Evolutionary conservation across 2,113 vertebrate species (phyloP), one percentile per base, ranked within the genome.

Genomic region (Gracilinanus agilis): DNA sequence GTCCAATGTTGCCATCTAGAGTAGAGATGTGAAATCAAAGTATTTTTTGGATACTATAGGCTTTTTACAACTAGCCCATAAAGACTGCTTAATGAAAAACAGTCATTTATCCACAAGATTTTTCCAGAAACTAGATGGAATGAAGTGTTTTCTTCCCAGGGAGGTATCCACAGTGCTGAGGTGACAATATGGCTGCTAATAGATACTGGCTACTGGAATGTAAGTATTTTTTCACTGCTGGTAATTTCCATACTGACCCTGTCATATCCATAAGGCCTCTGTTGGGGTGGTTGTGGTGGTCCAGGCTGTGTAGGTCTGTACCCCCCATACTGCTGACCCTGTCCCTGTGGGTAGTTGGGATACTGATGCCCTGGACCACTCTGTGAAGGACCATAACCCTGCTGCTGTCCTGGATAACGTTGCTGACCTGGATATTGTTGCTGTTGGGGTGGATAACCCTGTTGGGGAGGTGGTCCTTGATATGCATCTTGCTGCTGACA

Each of bases 181-280:
- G 97, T 97, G 98, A 98, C 96, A 98, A 97, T 95, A 98, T 96
- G 98, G 98, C 98, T 98, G 98, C 98, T 98, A 98, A 97, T 0
- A 98, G 96, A 96, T 95, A 97, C 90, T 98, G 98, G 97, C 97
- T 98, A 98, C 91, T 92, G 98, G 98, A 98, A 98, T 98, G 98
- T 96, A 97, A 98, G 55, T 92, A 97, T 92, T 98, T 98, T 98
- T 98, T 99, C 99, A 99, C 98, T 99, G 99, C 98, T 99, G 99
- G 96, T 99, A 99, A 98, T 99, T 99, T 98, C 99, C 99, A 98
- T 99, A 99, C 94, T 99, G 99, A 98, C 98, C 99, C 99, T 99
- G 97, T 99, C 99, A 97, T 99, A 99, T 98, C 99, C 99, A 2
- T 99, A 99, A 97, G 99, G 99, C 98, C 99, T 99, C 98, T 99